These are phyloP conservation scores for Lepilemur septentrionalis DNA, from an alignment of 2,797 vertebrate genomes.

Conservation along the genomic window DNA sequence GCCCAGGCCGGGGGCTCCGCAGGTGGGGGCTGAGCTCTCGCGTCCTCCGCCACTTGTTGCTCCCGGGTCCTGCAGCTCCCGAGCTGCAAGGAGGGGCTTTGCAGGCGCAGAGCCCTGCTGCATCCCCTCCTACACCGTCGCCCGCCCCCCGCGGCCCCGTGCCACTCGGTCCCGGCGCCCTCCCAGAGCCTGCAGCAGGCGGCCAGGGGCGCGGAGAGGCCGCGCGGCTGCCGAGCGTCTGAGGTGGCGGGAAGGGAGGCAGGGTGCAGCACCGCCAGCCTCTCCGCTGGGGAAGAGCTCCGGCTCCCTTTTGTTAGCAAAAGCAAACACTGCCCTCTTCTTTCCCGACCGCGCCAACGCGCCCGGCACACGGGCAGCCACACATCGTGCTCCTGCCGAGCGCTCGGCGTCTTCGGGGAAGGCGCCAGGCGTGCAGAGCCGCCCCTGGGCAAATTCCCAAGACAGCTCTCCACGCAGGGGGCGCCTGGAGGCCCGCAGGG, in stretches of 20 bases:
- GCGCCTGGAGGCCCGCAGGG: conserved; percentile 31
- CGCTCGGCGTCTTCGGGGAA: conserved; percentile 33
- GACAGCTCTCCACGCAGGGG: background rate
- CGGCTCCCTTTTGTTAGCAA: conserved; percentile 76
- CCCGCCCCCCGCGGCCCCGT: background rate
- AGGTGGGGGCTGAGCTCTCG: conserved; percentile 67
- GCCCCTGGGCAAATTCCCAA: conserved; percentile 42
- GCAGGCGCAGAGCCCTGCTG: conserved; percentile 45
- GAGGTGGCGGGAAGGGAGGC: conserved; percentile 65
- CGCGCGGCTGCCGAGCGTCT: background rate
- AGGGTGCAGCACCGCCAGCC: conserved; percentile 56
- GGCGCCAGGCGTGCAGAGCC: conserved; percentile 47
- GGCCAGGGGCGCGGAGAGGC: background rate
- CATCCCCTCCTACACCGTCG: conserved; percentile 40
- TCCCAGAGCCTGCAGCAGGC: background rate
- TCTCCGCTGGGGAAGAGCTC: conserved; percentile 53
- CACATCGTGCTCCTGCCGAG: conserved; percentile 42
- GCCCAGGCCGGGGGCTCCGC: conserved; percentile 49
- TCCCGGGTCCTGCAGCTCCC: conserved; percentile 68
- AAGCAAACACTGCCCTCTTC: conserved; percentile 83
- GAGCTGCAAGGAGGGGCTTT: conserved; percentile 60
- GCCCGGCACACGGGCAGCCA: conserved; percentile 61
- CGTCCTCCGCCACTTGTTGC: conserved; percentile 78
- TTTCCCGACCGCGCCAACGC: conserved; percentile 77
- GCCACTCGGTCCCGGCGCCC: background rate